Conservation (phyloP, 2,888 invertebrate genomes). For the Agonum fuliginosum region DNA sequence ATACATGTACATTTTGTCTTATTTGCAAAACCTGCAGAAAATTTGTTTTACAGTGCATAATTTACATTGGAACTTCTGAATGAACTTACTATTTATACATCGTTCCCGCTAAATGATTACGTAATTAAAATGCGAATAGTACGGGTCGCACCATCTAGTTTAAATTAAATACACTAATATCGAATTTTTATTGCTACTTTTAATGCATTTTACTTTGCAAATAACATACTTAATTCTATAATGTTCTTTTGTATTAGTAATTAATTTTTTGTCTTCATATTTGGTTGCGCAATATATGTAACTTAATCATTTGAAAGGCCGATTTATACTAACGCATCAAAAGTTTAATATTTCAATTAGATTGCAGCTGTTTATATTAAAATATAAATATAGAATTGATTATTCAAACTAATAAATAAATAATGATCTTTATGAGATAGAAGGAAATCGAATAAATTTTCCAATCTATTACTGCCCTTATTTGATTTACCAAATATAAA, state of each 20-base stretch:
- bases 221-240: too few relatives aligned
- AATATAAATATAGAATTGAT: not conserved
- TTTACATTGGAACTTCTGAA: too few relatives aligned
- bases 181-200: not conserved
- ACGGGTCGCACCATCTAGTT: conserved; percentile 3
- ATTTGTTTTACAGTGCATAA: too few relatives aligned
- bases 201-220: not conserved
- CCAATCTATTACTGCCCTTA: not conserved
- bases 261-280: too few relatives aligned
- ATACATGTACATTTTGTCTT: conserved; percentile 2
- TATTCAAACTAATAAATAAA: not conserved
- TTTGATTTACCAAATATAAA: conserved; percentile 1
- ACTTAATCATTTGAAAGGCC: not conserved
- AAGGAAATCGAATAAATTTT: not conserved
- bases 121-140: not conserved
- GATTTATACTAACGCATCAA: conserved; percentile 27
- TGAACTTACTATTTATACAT: not conserved
- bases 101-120: conserved; percentile 21
- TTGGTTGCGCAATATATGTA: not conserved
- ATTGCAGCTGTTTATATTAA: not conserved
- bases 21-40: not conserved
- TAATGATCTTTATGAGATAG: not conserved
- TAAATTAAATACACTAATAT: not conserved
- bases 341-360: not conserved
- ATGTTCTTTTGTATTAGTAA: too few relatives aligned